Percentiles rank a stretch among this genome's conserved stretches.
Evolutionary conservation across 30 jellyfish, hydroid and myxozoan species (phyloP).

Genomic region (Phacellophora camtschatica): DNA sequence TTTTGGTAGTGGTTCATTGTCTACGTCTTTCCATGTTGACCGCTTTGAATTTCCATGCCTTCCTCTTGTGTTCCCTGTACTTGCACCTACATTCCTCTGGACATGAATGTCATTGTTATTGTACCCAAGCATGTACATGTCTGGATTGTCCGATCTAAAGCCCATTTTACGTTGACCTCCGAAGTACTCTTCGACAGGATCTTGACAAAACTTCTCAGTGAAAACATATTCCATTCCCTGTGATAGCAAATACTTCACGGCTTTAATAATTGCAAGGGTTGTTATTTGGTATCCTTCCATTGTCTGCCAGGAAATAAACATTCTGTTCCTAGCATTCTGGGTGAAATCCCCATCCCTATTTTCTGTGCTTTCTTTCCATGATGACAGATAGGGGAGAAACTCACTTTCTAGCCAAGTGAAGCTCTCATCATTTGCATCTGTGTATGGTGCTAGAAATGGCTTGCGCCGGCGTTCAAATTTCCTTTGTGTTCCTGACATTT

Average conservation of each 20-base stretch:
- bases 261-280: slow-evolving; percentile 4
- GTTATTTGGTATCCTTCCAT: slow-evolving; percentile 31
- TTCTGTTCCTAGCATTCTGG: slow-evolving; percentile 7
- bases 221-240: slow-evolving; percentile 23
- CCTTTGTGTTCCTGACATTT: slow-evolving; percentile 35
- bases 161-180: slow-evolving; percentile 49
- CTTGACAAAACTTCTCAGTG: slow-evolving; percentile 31
- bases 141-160: slow-evolving; percentile 31
- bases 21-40: no score
- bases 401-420: slow-evolving; percentile 13
- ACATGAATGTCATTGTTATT: slow-evolving; percentile 14
- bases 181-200: slow-evolving; percentile 32
- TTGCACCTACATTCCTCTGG: slow-evolving; percentile 8
- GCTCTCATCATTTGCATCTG: not conserved
- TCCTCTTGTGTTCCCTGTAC: slow-evolving; percentile 53
- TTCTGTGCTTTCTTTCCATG: slow-evolving; percentile 33
- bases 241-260: not conserved
- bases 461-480: not conserved
- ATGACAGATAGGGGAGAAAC: slow-evolving; percentile 16
- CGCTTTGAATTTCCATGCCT: no score
- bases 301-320: slow-evolving; percentile 59
- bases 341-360: slow-evolving; percentile 6
- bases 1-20: no score
- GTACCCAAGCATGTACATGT: slow-evolving; percentile 20
- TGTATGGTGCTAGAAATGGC: slow-evolving; percentile 24